Conservation (phyloP, 2,797 vertebrate species). For the Thunnus albacares region DNA sequence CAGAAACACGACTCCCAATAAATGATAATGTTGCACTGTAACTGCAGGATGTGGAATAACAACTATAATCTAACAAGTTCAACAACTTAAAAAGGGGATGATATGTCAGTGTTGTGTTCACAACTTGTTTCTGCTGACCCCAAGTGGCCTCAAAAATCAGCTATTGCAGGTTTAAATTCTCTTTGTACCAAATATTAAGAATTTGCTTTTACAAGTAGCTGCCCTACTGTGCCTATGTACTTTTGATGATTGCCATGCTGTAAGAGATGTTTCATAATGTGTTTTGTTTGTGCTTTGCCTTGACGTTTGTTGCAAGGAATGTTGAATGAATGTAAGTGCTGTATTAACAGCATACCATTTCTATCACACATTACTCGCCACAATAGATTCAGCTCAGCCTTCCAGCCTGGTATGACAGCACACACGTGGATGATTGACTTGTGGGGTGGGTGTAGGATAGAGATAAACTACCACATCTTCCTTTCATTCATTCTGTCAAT, state of each 20-base stretch:
- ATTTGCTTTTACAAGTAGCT: neutral
- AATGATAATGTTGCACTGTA: too few species aligned
- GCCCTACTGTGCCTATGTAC: constrained; percentile 21
- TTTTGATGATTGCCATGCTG: constrained; percentile 2
- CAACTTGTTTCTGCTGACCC: too few species aligned
- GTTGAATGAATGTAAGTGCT: constrained; percentile 12
- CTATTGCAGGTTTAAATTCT: too few species aligned
- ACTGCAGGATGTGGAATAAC: too few species aligned
- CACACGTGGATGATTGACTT: constrained; percentile 77
- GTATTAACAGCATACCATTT: constrained; percentile 35
- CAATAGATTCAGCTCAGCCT: constrained; percentile 61
- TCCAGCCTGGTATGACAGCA: constrained; percentile 51
- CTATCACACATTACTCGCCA: constrained; percentile 54
- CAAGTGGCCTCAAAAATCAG: too few species aligned
- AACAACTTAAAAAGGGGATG: too few species aligned
- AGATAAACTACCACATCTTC: constrained; percentile 74
- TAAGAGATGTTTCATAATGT: constrained; percentile 24
- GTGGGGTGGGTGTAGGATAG: constrained; percentile 59
- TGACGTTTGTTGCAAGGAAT: constrained; percentile 29
- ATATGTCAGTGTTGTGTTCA: too few species aligned
- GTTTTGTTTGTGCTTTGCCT: constrained; percentile 12
- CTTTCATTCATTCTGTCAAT: constrained; percentile 75
- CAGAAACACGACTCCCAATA: too few species aligned
- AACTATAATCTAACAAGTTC: too few species aligned
- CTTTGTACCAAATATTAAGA: neutral